These are phyloP conservation scores for Leptoteleia sp. DNA, from an alignment of 1,140 invertebrate genomes.

Conservation along the genomic window DNA sequence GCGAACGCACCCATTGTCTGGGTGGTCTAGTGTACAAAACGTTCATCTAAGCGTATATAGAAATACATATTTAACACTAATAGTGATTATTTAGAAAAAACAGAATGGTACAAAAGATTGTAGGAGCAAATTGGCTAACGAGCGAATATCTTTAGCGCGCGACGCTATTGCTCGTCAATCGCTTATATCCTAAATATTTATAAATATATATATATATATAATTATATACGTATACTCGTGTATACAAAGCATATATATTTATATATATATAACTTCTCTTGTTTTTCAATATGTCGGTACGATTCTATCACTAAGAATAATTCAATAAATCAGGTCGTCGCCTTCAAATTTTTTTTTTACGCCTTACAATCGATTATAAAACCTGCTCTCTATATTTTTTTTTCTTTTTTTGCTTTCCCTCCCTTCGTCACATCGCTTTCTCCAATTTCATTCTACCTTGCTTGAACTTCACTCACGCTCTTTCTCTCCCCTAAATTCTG, in stretches of 20 bases:
- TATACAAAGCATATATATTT: slow-evolving; percentile 36
- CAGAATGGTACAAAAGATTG: slow-evolving; percentile 77
- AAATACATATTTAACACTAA: slow-evolving; percentile 72
- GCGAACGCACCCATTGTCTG: slow-evolving; percentile 62
- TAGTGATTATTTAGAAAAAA: slow-evolving; percentile 78
- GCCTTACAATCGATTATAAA: too few relatives aligned
- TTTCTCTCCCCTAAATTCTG: slow-evolving; percentile 55
- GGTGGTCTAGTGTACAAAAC: slow-evolving; percentile 65
- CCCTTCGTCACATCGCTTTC: slow-evolving; percentile 18
- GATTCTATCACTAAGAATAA: slow-evolving; percentile 71
- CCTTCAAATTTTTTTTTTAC: too few relatives aligned
- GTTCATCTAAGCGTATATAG: slow-evolving; percentile 67
- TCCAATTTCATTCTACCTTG: background rate
- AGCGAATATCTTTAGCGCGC: slow-evolving; percentile 66
- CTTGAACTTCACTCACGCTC: slow-evolving; percentile 34
- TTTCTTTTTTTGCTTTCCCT: too few relatives aligned
- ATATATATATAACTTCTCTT: slow-evolving; percentile 50
- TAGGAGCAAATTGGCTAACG: slow-evolving; percentile 78
- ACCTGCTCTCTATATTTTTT: too few relatives aligned
- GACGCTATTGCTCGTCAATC: slow-evolving; percentile 62
- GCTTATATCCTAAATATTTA: slow-evolving; percentile 68
- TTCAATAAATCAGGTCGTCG: too few relatives aligned
- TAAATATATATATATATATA: slow-evolving; percentile 34
- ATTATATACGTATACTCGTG: slow-evolving; percentile 32
- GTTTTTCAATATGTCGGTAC: slow-evolving; percentile 70